These are phyloP conservation scores for Lasioglossum figueresi DNA, from an alignment of 2,888 invertebrate genomes.

Conservation along the genomic window DNA sequence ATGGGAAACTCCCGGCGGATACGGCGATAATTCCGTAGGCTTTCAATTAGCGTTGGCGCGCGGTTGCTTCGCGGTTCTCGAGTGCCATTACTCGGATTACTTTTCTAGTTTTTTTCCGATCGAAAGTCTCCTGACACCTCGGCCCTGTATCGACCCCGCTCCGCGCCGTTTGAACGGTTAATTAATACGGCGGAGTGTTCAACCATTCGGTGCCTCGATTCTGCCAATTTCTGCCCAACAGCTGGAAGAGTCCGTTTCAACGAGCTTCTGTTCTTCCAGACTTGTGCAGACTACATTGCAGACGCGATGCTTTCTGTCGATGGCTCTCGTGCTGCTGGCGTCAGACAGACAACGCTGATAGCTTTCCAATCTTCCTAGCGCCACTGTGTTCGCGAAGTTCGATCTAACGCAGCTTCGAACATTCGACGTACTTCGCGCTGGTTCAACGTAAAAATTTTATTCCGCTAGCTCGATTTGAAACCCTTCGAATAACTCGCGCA, in stretches of 20 bases:
- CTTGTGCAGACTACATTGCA: neutral
- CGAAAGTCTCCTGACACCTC: conserved; percentile 50
- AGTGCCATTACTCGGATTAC: conserved; percentile 75
- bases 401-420: neutral
- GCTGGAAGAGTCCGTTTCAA: conserved; percentile 4
- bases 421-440: neutral
- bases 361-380: neutral
- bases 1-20: conserved; percentile 59
- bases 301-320: neutral
- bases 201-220: neutral
- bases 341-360: neutral
- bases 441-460: neutral
- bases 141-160: conserved; percentile 1
- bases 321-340: neutral
- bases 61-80: conserved; percentile 53
- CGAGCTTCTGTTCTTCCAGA: neutral
- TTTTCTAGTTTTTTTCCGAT: conserved; percentile 66
- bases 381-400: neutral
- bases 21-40: conserved; percentile 70
- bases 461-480: too few relatives aligned
- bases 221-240: neutral
- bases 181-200: conserved; percentile 46
- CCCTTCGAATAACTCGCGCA: too few relatives aligned
- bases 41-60: conserved; percentile 68
- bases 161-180: conserved; percentile 32